These are phyloP conservation scores for Lepidochitona cinerea DNA, from an alignment of 2,888 invertebrate species.

Conservation along the genomic window DNA sequence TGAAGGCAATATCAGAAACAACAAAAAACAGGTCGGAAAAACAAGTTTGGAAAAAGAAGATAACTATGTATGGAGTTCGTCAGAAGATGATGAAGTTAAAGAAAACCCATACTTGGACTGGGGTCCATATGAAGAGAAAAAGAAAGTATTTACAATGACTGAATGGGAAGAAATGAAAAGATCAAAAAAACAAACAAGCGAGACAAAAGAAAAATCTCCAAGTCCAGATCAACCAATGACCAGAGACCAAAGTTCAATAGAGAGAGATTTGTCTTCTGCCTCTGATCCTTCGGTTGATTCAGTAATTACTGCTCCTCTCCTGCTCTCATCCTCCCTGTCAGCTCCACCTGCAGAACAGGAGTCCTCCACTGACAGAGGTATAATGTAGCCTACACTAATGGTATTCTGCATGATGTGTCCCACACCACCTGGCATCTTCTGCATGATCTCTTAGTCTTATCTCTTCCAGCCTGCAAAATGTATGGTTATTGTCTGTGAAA, in stretches of 20 bases:
- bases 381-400: slow-evolving; percentile 7
- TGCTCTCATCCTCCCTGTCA: not conserved
- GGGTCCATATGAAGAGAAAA: slow-evolving; percentile 59
- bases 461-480: no score
- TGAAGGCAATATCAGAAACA: slow-evolving; percentile 45
- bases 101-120: slow-evolving; percentile 31
- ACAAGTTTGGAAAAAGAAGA: slow-evolving; percentile 6
- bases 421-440: not conserved
- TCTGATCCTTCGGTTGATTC: not conserved
- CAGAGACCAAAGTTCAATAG: not conserved
- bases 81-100: not conserved
- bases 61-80: slow-evolving; percentile 17
- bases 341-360: not conserved
- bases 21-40: slow-evolving; percentile 24
- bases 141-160: slow-evolving; percentile 64
- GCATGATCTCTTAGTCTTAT: no score
- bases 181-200: slow-evolving; percentile 17
- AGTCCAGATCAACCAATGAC: slow-evolving; percentile 10
- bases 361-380: slow-evolving; percentile 11
- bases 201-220: not conserved
- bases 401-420: not conserved
- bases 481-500: no score
- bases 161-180: slow-evolving; percentile 65
- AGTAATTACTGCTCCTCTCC: not conserved
- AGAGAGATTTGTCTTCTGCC: not conserved